Evolutionary conservation across 1,140 invertebrate genomes (phyloP).

Genomic region (Lepidurus arcticus): DNA sequence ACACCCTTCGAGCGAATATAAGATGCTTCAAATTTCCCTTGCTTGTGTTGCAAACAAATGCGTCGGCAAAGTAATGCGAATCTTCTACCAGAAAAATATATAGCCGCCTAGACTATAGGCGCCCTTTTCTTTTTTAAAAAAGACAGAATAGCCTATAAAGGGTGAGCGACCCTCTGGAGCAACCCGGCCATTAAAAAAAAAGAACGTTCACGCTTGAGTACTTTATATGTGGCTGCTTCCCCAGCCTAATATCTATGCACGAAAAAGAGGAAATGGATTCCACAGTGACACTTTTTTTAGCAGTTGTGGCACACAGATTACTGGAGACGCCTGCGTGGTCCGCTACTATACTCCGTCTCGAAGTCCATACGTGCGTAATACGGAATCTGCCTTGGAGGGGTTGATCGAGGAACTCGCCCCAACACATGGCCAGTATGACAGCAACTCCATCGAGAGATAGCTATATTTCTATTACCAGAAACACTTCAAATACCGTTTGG

Average conservation of each 20-base stretch:
- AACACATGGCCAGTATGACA: neutral
- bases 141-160: neutral
- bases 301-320: neutral
- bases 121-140: neutral
- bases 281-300: neutral
- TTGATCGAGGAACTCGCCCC: neutral
- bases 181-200: neutral
- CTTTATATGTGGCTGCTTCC: neutral
- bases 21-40: too few relatives aligned
- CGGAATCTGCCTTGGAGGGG: neutral
- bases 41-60: neutral
- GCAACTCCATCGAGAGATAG: too few relatives aligned
- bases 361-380: neutral
- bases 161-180: neutral
- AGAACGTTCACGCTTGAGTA: neutral
- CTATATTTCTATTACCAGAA: too few relatives aligned
- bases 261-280: neutral
- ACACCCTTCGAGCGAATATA: too few relatives aligned
- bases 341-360: neutral
- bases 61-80: constrained; percentile 1
- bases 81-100: neutral
- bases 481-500: too few relatives aligned
- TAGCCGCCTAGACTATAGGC: neutral
- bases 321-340: neutral
- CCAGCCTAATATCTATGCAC: neutral